Evolutionary conservation across 2,888 invertebrate species (phyloP).

Genomic region (Ormyrus rosae): DNA sequence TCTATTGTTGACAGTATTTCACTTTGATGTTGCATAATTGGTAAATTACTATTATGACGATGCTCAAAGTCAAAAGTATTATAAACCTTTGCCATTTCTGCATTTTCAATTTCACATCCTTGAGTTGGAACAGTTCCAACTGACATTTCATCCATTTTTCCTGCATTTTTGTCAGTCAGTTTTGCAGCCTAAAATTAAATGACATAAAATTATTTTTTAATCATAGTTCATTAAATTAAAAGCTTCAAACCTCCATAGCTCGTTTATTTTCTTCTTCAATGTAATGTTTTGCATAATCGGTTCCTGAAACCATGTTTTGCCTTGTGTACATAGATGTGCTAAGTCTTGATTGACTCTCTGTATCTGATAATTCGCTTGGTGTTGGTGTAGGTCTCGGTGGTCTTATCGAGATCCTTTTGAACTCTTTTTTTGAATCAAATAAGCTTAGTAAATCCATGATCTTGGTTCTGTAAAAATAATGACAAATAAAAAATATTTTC

Average conservation of each 20-base stretch:
- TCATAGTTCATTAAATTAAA: constrained; percentile 18
- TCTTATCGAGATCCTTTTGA: constrained; percentile 31
- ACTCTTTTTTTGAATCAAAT: constrained; percentile 55
- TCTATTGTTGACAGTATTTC: constrained; percentile 84
- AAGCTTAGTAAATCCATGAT: constrained; percentile 62
- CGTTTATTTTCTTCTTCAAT: constrained; percentile 66
- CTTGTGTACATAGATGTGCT: background rate
- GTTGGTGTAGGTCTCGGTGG: background rate
- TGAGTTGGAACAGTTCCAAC: constrained; percentile 64
- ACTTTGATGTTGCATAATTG: constrained; percentile 65
- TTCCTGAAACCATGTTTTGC: constrained; percentile 58
- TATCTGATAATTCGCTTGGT: constrained; percentile 14
- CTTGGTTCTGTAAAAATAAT: background rate
- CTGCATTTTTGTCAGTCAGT: constrained; percentile 12
- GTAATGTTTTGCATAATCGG: constrained; percentile 67
- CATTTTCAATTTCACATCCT: constrained; percentile 58
- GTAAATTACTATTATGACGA: constrained; percentile 64
- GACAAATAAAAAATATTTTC: too few relatives aligned
- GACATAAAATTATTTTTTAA: constrained; percentile 11
- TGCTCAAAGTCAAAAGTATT: constrained; percentile 70
- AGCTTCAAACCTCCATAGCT: constrained; percentile 63
- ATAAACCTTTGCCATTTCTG: constrained; percentile 67
- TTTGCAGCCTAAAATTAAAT: constrained; percentile 44
- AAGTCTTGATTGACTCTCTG: background rate
- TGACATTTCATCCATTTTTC: constrained; percentile 66